phyloP scores from a whole-genome alignment of 2,797 vertebrate species.

The Carcharodon carcharias region DNA sequence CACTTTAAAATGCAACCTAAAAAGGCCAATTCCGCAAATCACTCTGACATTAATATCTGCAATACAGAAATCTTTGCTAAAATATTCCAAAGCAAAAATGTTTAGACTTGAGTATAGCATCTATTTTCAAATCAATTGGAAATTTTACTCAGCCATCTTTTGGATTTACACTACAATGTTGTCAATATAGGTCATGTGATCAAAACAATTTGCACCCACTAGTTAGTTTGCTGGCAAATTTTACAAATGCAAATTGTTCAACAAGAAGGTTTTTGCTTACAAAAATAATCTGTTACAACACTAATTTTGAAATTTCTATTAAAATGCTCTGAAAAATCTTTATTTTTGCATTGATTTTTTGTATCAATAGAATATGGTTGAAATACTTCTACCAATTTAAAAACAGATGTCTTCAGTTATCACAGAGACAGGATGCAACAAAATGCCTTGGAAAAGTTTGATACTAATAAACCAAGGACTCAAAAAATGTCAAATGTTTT shows the following conservation, averaged over 20 bases:
- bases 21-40: neutral
- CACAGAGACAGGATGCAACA: neutral
- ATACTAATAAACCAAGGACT: neutral
- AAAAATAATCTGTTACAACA: neutral
- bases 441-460: neutral
- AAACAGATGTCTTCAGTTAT: neutral
- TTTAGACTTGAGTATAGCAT: slow-evolving; percentile 1
- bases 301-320: neutral
- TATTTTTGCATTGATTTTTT: neutral
- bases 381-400: neutral
- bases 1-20: neutral
- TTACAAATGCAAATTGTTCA: neutral
- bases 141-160: neutral
- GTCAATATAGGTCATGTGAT: neutral
- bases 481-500: neutral
- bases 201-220: no score
- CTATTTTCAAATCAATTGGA: neutral
- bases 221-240: neutral
- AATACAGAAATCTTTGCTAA: neutral
- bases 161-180: neutral
- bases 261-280: neutral
- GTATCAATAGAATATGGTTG: neutral
- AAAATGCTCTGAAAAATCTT: neutral
- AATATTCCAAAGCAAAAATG: neutral
- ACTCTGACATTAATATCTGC: neutral